Evolutionary conservation across 2,797 vertebrate genomes (phyloP), one percentile per base, ranked within the genome.

Genomic region (Alexandromys oeconomus): DNA sequence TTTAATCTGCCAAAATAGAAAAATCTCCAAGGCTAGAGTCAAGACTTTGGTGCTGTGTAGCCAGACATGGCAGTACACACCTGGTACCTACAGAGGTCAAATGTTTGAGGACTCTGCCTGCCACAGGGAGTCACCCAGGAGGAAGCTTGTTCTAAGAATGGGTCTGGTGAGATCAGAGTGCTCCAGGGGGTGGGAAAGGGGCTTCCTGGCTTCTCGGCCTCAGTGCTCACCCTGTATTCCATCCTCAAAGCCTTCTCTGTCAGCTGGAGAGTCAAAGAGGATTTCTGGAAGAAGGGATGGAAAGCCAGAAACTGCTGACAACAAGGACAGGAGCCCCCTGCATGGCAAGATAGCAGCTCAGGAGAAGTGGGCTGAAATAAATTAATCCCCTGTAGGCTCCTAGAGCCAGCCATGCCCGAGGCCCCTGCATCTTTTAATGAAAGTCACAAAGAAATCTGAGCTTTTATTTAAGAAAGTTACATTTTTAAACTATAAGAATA

Each of bases 1-100:
- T 91, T 82, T 93, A 89, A 94, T 78, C 76, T 88, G 74, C 89
- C 88, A 87, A 96, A 80, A 69, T 48, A 40, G 74, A 96, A 69
- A 77, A 48, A 12, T 92, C 81, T 96, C 85, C 7, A 78, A 85
- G 57, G 57, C 59, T 87, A 71, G 40, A 51, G 87, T 80, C 94
- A 91, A 74, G 63, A 48, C n/a, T 11, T 37, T 19, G 92, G 92
- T 79, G 74, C 40, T 0, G 0, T 2, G 27, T 73, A 89, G 81
- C 61, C 51, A 82, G 92, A 84, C 25, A 89, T 73, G 34, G 27
- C 71, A 74, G 92, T 40, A 71, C 74, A 95, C 48, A 93, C 73
- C 89, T 82, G 63, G 67, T 37, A 88, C 63, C 63, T 91, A 74
- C 57, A 5, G 79, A 3, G 37, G 84, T 74, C 65, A 90, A 91